These are phyloP conservation scores for Pollenia labialis DNA, from an alignment of 2,888 invertebrate genomes.

Conservation along the genomic window DNA sequence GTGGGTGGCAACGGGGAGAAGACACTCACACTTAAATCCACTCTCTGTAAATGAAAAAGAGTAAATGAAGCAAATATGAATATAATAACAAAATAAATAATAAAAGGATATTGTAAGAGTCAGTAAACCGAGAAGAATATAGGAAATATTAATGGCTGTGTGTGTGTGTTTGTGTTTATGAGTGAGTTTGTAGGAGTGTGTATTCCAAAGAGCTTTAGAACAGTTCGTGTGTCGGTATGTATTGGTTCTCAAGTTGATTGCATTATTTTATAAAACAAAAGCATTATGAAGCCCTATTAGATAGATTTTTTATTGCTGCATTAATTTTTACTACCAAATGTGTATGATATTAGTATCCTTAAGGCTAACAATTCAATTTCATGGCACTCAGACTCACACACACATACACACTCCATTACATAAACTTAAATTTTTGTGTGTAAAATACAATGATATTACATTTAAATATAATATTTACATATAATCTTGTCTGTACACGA, in stretches of 20 bases:
- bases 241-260: slow-evolving; percentile 70
- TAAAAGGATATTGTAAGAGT: slow-evolving; percentile 53
- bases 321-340: slow-evolving; percentile 51
- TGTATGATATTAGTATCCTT: slow-evolving; percentile 58
- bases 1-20: slow-evolving; percentile 28
- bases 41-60: not conserved
- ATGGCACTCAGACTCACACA: slow-evolving; percentile 69
- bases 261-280: slow-evolving; percentile 70
- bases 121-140: slow-evolving; percentile 23
- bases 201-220: not conserved
- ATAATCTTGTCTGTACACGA: slow-evolving; percentile 28
- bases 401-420: slow-evolving; percentile 49
- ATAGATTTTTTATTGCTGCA: slow-evolving; percentile 57
- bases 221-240: not conserved
- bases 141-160: not conserved
- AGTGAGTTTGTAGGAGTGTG: not conserved
- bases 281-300: slow-evolving; percentile 66
- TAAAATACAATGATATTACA: slow-evolving; percentile 15
- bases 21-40: not conserved
- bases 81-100: slow-evolving; percentile 54
- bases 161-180: not conserved
- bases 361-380: slow-evolving; percentile 73
- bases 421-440: slow-evolving; percentile 9
- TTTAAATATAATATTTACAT: slow-evolving; percentile 53
- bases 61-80: slow-evolving; percentile 59